Base-by-base conservation (phyloP, 1,140 invertebrate genomes). In the Diachasma alloeum region DNA sequence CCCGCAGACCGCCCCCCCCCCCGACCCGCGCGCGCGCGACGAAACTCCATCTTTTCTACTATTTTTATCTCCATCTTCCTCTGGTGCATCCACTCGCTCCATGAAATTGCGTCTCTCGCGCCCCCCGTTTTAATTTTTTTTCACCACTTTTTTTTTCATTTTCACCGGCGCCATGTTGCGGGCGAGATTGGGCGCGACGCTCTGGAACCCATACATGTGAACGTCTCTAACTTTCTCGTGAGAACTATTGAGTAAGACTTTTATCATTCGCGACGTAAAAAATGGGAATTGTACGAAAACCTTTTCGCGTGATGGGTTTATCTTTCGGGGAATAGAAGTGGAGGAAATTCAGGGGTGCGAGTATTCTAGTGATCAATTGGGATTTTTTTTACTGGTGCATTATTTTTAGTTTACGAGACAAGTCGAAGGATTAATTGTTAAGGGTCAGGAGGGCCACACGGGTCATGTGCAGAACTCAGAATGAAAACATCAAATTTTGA, bases 91-190 rank as follows among this genome's bases (percentile, higher is more conserved):
- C 82, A 83, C 48, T 75, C 84, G 83, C 68, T 72, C 85, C 83
- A 88, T 84, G 82, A 86, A 85, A 82, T 79, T 80, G 82, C 83
- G 83, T 82, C 79, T 82, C 66, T 75, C n/a, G 70, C 72, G 24
- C 19, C 53, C 22, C 46, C 13, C 39, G 39, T 42, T 42, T 42
- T 42, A 42, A 42, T 42, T 42, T 42, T 13, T 42, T 13, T 42
- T 13, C 9, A 1, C 13, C 10, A 1, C 39, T 68, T 19, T 72
- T 53, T 75, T 53, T 75, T 56, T 74, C 26, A 59, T 39, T 85
- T 31, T 84, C 83, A 84, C 83, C 83, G 85, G 83, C 86, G 87
- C 88, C 87, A 88, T 89, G 88, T 89, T 90, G 84, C 85, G 82
- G 84, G 81, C 80, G 77, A 82, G 83, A 85, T 83, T 85, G 83